These are phyloP conservation scores for Sarcophaga subvicina DNA, from an alignment of 2,888 invertebrate genomes.

Conservation along the genomic window DNA sequence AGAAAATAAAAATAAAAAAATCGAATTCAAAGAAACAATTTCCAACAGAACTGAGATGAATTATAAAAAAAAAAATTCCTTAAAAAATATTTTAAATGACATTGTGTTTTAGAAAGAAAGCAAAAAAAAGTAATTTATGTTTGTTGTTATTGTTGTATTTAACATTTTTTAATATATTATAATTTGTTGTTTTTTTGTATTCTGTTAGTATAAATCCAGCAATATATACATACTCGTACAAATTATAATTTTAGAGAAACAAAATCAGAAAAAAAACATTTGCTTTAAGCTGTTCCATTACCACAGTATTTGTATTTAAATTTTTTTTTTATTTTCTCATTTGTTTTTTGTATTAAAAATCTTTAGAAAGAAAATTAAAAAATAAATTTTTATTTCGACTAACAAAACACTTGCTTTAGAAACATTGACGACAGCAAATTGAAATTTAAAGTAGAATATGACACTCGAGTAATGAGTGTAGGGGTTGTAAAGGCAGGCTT, in stretches of 20 bases:
- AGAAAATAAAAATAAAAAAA: constrained; percentile 51
- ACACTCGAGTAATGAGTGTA: constrained; percentile 24
- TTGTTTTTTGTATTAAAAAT: constrained; percentile 14
- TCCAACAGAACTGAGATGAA: constrained; percentile 62
- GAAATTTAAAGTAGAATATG: constrained; percentile 15
- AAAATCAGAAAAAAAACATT: constrained; percentile 27
- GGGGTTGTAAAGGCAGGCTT: constrained; percentile 20
- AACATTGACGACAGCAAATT: constrained; percentile 79
- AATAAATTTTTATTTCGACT: constrained; percentile 14
- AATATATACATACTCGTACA: background rate
- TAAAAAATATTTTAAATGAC: constrained; percentile 61
- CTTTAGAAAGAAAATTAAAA: background rate
- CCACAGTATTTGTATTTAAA: constrained; percentile 8
- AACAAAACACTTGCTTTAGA: constrained; percentile 77
- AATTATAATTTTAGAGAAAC: constrained; percentile 45
- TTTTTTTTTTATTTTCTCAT: constrained; percentile 25
- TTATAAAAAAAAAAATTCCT: constrained; percentile 63
- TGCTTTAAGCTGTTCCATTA: constrained; percentile 56
- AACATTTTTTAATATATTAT: constrained; percentile 69
- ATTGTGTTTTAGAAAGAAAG: constrained; percentile 43
- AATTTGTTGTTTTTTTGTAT: no score
- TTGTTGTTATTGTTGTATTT: constrained; percentile 72
- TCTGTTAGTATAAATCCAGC: no score
- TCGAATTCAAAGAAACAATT: constrained; percentile 62
- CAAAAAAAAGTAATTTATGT: constrained; percentile 72